phyloP scores from a whole-genome alignment of 2,113 vertebrate genomes.

The Corythaixoides concolor region DNA sequence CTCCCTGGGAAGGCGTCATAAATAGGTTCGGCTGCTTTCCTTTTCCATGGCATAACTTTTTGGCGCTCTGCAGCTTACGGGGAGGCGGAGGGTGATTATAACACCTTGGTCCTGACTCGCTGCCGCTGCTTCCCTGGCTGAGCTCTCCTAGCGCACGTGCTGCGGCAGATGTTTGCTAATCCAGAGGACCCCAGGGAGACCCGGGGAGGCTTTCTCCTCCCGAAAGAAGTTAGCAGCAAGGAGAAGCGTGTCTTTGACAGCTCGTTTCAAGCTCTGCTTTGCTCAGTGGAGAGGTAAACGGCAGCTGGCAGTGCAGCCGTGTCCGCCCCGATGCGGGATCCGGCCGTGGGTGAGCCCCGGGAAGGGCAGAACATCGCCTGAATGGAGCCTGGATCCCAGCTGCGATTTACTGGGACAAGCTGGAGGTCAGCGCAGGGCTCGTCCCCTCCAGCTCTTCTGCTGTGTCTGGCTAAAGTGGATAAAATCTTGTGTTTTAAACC shows the following conservation, averaged over 20 bases:
- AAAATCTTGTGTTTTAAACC: neutral
- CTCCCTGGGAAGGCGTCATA: neutral
- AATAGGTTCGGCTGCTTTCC: neutral
- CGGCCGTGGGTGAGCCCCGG: neutral
- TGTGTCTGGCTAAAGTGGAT: neutral
- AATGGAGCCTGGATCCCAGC: neutral
- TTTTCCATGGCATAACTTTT: fast-evolving
- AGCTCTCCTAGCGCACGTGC: neutral
- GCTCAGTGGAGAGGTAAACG: neutral
- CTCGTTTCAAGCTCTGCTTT: neutral
- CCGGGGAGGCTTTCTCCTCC: neutral
- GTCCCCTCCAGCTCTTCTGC: fast-evolving
- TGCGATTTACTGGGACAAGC: neutral
- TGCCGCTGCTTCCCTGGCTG: neutral
- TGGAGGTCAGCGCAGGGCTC: neutral
- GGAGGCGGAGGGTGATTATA: neutral
- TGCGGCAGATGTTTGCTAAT: neutral
- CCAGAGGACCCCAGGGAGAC: neutral
- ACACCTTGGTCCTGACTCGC: neutral
- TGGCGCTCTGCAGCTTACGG: neutral
- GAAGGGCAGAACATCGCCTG: neutral
- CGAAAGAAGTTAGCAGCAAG: neutral
- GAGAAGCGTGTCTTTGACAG: neutral
- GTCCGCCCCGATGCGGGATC: fast-evolving
- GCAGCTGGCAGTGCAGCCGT: fast-evolving